Percentiles rank a stretch among this genome's conserved stretches.
Evolutionary conservation across 2,888 invertebrate genomes (phyloP).

Genomic region (Thereva nobilitata): DNA sequence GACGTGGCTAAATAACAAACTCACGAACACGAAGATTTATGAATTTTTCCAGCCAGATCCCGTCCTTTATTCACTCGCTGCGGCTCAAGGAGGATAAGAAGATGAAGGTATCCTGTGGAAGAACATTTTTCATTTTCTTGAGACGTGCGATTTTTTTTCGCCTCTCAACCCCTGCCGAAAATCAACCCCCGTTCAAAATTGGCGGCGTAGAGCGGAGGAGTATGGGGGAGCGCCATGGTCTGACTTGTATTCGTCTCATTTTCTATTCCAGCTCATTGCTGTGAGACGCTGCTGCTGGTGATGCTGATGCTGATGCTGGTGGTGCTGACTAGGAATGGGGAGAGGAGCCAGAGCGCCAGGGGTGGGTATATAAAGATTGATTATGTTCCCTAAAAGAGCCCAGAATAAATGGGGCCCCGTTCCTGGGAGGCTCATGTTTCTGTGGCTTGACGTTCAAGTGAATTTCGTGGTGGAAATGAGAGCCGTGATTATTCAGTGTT

Average conservation of each 20-base stretch:
- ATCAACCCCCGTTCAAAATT: background rate
- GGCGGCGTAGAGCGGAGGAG: background rate
- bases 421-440: constrained; percentile 16
- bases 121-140: constrained; percentile 36
- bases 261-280: constrained; percentile 30
- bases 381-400: constrained; percentile 29
- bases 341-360: constrained; percentile 2
- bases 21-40: constrained; percentile 34
- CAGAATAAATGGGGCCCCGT: constrained; percentile 31
- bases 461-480: constrained; percentile 36
- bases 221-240: constrained; percentile 18
- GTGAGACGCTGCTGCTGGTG: background rate
- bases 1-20: constrained; percentile 32
- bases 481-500: constrained; percentile 36
- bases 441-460: constrained; percentile 25
- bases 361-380: constrained; percentile 35
- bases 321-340: too few relatives aligned
- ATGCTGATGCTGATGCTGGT: too few relatives aligned
- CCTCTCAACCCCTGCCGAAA: background rate
- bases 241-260: constrained; percentile 26
- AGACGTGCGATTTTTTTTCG: constrained; percentile 31
- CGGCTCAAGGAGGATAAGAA: constrained; percentile 28
- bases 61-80: constrained; percentile 32
- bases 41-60: constrained; percentile 27
- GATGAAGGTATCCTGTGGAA: constrained; percentile 33